Conservation (phyloP, 2,888 invertebrate genomes). For the Neoitamus cyanurus region DNA sequence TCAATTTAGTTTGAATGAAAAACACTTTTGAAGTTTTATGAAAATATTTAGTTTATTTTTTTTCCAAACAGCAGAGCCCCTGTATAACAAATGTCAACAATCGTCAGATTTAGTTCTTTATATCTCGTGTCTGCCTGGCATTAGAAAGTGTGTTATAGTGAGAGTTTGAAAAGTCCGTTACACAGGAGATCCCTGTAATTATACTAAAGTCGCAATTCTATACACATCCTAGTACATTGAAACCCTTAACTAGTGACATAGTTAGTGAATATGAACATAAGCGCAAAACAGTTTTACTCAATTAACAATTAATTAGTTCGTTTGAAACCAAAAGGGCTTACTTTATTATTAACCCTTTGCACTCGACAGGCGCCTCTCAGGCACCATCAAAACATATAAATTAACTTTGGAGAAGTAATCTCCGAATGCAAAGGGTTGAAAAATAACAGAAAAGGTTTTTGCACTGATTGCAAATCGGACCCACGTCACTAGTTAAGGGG, state of each 20-base stretch:
- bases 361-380: too few species aligned
- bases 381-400: too few species aligned
- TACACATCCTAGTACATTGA: not conserved
- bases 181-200: not conserved
- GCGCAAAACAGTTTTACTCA: not conserved
- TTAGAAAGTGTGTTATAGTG: not conserved
- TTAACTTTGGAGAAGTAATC: too few species aligned
- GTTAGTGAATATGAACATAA: not conserved
- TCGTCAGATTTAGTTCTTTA: not conserved
- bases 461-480: not conserved
- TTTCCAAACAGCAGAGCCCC: not conserved
- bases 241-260: not conserved
- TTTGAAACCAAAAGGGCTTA: not conserved
- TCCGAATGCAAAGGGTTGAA: too few species aligned
- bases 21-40: not conserved
- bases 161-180: not conserved
- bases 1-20: not conserved
- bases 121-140: not conserved
- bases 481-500: not conserved
- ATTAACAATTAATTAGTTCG: not conserved
- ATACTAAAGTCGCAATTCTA: not conserved
- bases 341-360: not conserved
- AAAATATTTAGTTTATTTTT: not conserved
- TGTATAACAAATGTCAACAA: not conserved
- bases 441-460: not conserved